A percentile compares a stretch with the other conserved stretches of the same genome.
These are phyloP conservation scores for Otus sunia DNA, from an alignment of 2,113 vertebrate genomes.

Conservation along the genomic window DNA sequence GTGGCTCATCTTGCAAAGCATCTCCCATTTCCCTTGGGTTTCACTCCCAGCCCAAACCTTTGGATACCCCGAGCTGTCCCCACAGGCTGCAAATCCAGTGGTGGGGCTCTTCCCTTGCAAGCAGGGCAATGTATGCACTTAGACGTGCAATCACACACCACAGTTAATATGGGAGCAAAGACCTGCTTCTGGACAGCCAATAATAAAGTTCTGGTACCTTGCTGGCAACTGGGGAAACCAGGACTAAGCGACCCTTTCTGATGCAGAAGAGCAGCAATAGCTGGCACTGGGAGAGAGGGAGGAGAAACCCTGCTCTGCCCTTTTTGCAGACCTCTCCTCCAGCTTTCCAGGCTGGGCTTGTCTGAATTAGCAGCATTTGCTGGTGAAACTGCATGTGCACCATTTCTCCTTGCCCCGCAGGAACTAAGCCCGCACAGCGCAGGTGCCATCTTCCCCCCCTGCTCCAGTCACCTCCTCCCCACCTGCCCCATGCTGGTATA, in stretches of 20 bases:
- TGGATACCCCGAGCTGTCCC: not conserved
- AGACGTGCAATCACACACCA: rapidly evolving
- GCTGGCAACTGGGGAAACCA: not conserved
- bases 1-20: not conserved
- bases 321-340: not conserved
- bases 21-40: not conserved
- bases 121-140: not conserved
- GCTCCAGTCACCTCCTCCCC: not conserved
- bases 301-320: not conserved
- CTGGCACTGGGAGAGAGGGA: not conserved
- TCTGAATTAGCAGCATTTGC: not conserved
- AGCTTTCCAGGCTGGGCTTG: not conserved
- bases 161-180: not conserved
- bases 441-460: not conserved
- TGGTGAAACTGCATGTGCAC: not conserved
- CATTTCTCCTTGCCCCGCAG: not conserved
- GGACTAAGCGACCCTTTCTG: not conserved
- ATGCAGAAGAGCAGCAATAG: not conserved
- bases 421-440: not conserved
- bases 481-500: not conserved
- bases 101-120: not conserved
- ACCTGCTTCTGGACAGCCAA: not conserved
- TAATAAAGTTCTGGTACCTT: not conserved
- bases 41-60: not conserved
- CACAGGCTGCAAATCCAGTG: not conserved